Conservation (phyloP, 2,797 vertebrate species). For the Spinus olivaceus region DNA sequence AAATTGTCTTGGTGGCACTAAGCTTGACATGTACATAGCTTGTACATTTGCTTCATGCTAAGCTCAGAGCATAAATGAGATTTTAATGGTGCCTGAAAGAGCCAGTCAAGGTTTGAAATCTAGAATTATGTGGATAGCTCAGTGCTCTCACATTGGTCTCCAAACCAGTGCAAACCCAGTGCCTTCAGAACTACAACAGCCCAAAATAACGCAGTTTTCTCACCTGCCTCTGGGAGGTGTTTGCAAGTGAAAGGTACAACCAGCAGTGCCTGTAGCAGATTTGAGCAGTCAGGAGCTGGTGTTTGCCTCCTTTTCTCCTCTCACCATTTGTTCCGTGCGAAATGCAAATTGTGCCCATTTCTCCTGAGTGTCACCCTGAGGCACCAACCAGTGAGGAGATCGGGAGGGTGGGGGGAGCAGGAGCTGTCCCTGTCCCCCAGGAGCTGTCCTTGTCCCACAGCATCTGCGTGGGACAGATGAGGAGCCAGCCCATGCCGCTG, state of each 20-base stretch:
- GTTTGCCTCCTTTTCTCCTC: background rate
- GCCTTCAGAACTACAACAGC: background rate
- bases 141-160: background rate
- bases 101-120: background rate
- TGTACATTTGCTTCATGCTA: background rate
- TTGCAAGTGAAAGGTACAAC: background rate
- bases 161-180: background rate
- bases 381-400: background rate
- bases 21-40: background rate
- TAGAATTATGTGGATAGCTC: background rate
- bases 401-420: background rate
- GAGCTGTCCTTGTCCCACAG: background rate
- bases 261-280: background rate
- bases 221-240: background rate
- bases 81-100: conserved; percentile 43
- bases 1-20: background rate
- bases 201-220: conserved; percentile 38
- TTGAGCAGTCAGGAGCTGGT: background rate
- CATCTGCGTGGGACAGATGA: too few relatives aligned
- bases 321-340: background rate
- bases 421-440: background rate
- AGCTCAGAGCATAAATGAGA: background rate
- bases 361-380: background rate
- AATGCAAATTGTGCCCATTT: conserved; percentile 8
- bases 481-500: background rate